Base-by-base conservation (phyloP, 2,113 vertebrate genomes). In the Chaetodon trifascialis region DNA sequence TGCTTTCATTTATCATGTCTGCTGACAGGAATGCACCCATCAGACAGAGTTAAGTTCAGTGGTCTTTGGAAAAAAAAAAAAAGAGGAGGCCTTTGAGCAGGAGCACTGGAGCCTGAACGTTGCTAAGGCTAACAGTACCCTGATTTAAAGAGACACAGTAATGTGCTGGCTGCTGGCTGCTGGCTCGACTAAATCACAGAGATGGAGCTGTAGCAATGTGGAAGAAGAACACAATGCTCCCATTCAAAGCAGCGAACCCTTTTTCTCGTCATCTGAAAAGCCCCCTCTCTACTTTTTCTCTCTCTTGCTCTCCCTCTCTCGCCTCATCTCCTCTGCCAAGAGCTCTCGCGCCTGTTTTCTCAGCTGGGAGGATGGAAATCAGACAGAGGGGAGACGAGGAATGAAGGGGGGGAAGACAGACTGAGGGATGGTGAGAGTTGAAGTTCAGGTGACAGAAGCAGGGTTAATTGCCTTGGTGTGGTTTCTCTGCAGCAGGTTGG, bases 301-400 rank as follows among this genome's bases (percentile, higher is more conserved):
- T 79, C 51, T 74, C 76, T 86, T 42, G 51, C 60, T 64, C 56
- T 79, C 71, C 52, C 72, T 70, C 65, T 83, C 76, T 82, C 52
- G 56, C 79, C 65, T 73, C 88, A 78, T 88, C 91, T 85, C 69
- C 68, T 83, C 79, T 92, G 92, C 92, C 93, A 94, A 91, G 86
- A 82, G 79, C 51, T 74, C 74, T 80, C 9, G 73, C 68, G 67
- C 77, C 86, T 91, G 89, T 94, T 94, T 94, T 95, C 82, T 92
- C 94, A 95, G 93, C 94, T 95, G 95, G 89, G 86, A 90, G 89
- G 84, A 89, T 90, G 82, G 88, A 93, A 92, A 84, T 89, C 87
- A 93, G 92, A 93, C 86, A 79, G 77, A 51, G 49, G 65, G 60
- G 52, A 79, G 88, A 71, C 36, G 70, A 58, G 83, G 77, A 83